These are phyloP conservation scores for Alces alces DNA, from an alignment of 2,113 vertebrate species.

Conservation along the genomic window DNA sequence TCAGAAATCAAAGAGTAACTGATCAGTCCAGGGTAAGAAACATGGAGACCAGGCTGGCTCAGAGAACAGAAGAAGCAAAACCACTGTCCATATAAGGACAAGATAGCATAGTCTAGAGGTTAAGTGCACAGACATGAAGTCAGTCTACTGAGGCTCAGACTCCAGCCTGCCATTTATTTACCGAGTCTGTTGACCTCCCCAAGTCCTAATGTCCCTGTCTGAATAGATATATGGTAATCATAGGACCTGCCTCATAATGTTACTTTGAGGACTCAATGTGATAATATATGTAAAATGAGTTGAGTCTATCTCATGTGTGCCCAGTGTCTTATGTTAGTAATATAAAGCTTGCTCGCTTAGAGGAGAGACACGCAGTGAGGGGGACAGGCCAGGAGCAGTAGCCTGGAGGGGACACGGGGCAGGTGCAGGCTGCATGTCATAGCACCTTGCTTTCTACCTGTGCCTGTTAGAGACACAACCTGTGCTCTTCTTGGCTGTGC, in stretches of 20 bases:
- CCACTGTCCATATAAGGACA: neutral
- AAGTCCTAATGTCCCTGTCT: neutral
- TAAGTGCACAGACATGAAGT: neutral
- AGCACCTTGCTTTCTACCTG: neutral
- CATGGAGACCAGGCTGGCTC: neutral
- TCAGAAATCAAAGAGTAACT: neutral
- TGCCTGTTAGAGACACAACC: neutral
- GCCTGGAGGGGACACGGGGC: neutral
- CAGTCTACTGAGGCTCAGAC: neutral
- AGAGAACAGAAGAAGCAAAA: neutral
- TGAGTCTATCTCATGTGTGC: neutral
- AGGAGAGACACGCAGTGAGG: neutral
- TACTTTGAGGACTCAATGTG: slow-evolving; percentile 17
- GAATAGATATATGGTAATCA: neutral
- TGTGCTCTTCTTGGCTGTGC: neutral
- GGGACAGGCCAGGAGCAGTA: neutral
- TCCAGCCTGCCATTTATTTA: neutral
- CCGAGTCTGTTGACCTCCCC: neutral
- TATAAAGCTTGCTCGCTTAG: neutral
- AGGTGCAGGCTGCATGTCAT: neutral
- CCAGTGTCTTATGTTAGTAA: neutral
- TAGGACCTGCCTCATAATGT: neutral
- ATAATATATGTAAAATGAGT: neutral
- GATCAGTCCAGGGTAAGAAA: neutral
- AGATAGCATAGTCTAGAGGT: neutral